Evolutionary conservation across 2,113 vertebrate species (phyloP).

Genomic region (Paradisaea rubra): DNA sequence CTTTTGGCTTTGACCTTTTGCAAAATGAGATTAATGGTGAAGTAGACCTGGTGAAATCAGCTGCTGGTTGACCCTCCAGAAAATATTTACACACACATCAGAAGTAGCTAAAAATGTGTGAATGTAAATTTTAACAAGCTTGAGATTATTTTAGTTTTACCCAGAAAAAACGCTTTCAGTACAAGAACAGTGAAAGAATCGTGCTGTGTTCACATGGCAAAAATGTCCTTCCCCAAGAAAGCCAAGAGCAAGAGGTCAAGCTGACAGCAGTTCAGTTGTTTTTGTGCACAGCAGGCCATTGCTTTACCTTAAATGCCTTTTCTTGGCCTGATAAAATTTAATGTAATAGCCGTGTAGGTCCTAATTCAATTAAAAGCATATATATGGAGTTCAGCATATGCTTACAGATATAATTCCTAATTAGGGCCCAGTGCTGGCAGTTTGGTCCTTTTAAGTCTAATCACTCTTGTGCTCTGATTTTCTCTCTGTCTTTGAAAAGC

Average conservation of each 20-base stretch:
- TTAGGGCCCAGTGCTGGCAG: not conserved
- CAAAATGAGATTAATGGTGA: not conserved
- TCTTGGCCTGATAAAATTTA: not conserved
- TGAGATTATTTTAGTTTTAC: not conserved
- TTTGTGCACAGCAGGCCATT: not conserved
- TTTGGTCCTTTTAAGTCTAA: not conserved
- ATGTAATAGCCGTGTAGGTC: not conserved
- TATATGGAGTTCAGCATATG: not conserved
- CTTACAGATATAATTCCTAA: not conserved
- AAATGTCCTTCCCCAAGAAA: not conserved
- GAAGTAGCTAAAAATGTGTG: not conserved
- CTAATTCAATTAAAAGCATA: not conserved
- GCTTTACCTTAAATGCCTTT: not conserved
- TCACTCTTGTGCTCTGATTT: not conserved
- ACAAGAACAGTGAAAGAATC: not conserved
- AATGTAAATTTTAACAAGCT: not conserved
- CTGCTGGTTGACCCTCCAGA: not conserved
- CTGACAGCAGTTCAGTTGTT: not conserved
- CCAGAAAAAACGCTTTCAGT: not conserved
- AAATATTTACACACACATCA: not conserved
- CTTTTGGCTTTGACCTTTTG: not conserved
- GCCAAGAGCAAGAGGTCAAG: not conserved
- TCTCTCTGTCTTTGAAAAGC: not conserved
- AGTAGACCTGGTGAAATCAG: not conserved
- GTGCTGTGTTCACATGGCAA: fast-evolving